phyloP scores from a whole-genome alignment of 2,113 vertebrate species.

The Serinus canaria region DNA sequence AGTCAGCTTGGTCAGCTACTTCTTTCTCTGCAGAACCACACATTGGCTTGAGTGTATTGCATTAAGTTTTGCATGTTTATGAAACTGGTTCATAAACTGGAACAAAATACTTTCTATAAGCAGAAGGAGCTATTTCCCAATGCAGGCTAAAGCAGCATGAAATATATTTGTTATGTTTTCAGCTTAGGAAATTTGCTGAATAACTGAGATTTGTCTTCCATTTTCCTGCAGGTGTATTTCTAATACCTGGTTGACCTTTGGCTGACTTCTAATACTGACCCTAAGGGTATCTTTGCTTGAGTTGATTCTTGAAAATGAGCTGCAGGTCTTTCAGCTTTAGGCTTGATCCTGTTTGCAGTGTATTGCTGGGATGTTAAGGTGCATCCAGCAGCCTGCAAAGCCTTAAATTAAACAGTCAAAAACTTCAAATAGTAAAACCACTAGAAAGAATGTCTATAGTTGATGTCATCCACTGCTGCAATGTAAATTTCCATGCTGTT shows the following conservation, averaged over 20 bases:
- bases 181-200: not conserved
- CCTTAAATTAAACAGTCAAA: not conserved
- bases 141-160: not conserved
- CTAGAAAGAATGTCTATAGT: not conserved
- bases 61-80: not conserved
- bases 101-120: not conserved
- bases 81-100: not conserved
- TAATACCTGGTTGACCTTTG: not conserved
- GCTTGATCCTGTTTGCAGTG: not conserved
- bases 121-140: not conserved
- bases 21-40: not conserved
- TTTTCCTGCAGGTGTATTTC: not conserved
- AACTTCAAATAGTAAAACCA: not conserved
- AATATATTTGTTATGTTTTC: not conserved
- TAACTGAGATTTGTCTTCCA: not conserved
- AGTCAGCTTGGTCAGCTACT: not conserved
- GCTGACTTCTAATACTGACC: not conserved
- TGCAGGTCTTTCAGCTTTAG: not conserved
- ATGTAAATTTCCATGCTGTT: not conserved
- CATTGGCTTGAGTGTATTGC: not conserved
- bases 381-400: not conserved
- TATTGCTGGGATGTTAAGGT: not conserved
- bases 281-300: not conserved
- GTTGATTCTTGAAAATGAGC: not conserved
- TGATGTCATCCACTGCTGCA: not conserved